Evolutionary conservation across 2,888 invertebrate species (phyloP).

Genomic region (Mactromeris polynyma): DNA sequence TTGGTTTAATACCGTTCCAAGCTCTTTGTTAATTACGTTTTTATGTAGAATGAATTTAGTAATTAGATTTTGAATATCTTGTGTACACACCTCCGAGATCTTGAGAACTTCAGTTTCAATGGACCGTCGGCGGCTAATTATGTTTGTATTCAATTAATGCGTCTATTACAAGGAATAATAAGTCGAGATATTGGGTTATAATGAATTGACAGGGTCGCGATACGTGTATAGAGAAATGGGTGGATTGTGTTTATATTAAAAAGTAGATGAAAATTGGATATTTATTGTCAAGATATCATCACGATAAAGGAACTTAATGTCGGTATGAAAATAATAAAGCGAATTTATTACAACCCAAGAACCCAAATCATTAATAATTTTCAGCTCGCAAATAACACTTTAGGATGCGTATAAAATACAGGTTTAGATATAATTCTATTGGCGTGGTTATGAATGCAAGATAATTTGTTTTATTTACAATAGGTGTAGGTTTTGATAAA

Average conservation of each 20-base stretch:
- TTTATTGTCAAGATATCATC: background rate
- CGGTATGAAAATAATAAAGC: background rate
- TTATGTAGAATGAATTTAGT: slow-evolving; percentile 55
- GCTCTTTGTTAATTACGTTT: slow-evolving; percentile 59
- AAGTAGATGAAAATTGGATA: slow-evolving; percentile 10
- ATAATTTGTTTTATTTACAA: background rate
- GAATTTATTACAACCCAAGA: slow-evolving; percentile 1
- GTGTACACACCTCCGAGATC: slow-evolving; percentile 43
- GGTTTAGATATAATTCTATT: background rate
- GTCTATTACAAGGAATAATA: slow-evolving; percentile 25
- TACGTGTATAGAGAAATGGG: background rate
- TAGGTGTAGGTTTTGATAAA: background rate
- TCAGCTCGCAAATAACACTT: background rate
- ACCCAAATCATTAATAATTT: background rate
- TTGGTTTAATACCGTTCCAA: slow-evolving; percentile 39
- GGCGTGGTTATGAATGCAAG: background rate
- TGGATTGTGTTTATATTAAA: slow-evolving; percentile 19
- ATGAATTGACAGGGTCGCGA: background rate
- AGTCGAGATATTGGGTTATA: background rate
- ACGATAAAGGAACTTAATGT: background rate
- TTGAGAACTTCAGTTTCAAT: slow-evolving; percentile 20
- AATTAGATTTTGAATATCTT: slow-evolving; percentile 46
- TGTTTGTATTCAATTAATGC: slow-evolving; percentile 58
- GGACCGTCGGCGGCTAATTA: slow-evolving; percentile 38
- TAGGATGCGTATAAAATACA: background rate